phyloP scores from a whole-genome alignment of 2,888 invertebrate species.

The Pyrgus malvae region DNA sequence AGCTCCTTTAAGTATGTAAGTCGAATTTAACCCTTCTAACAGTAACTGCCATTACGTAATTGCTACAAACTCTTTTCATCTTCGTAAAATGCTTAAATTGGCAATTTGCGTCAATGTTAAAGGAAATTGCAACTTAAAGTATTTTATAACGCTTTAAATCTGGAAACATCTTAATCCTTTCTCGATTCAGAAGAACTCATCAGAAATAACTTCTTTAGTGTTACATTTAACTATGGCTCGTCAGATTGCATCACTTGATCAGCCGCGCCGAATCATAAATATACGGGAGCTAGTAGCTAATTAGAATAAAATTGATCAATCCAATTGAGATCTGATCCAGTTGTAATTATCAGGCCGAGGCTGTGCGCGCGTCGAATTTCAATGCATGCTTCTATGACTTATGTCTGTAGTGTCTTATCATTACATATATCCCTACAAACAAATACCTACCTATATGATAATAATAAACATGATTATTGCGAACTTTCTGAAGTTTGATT shows the following conservation, averaged over 20 bases:
- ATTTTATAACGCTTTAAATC: too few species aligned
- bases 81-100: too few species aligned
- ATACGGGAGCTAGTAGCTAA: conserved; percentile 13
- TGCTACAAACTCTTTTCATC: too few species aligned
- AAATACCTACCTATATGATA: too few species aligned
- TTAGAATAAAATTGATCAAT: conserved; percentile 27
- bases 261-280: conserved; percentile 14
- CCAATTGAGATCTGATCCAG: conserved; percentile 26
- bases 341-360: conserved; percentile 26
- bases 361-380: conserved; percentile 22
- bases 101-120: too few species aligned
- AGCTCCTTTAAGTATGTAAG: not conserved
- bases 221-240: not conserved
- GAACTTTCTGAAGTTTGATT: not conserved
- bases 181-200: not conserved
- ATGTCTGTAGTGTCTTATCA: too few species aligned
- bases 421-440: too few species aligned
- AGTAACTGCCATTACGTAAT: too few species aligned
- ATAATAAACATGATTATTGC: not conserved
- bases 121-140: not conserved
- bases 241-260: conserved; percentile 12
- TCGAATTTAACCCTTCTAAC: too few species aligned
- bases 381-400: conserved; percentile 8
- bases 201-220: not conserved
- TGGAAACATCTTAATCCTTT: not conserved